Conservation (phyloP, 2,797 vertebrate genomes). For the Todus mexicanus region DNA sequence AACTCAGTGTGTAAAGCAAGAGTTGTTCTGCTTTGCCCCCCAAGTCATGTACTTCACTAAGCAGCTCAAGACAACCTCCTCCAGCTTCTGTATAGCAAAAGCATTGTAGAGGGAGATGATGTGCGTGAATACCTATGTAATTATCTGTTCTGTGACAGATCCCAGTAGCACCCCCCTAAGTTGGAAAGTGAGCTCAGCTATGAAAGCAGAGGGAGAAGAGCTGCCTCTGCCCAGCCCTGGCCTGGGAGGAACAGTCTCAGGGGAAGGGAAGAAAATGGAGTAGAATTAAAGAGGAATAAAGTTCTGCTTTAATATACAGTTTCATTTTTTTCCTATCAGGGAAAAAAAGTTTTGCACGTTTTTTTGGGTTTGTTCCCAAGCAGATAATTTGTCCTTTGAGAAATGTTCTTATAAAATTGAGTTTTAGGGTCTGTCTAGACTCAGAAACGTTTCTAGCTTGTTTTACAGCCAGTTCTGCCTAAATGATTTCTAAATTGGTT, state of each 20-base stretch:
- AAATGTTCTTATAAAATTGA: neutral
- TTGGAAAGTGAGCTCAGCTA: neutral
- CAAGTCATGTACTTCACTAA: neutral
- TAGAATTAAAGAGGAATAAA: neutral
- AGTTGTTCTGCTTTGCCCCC: neutral
- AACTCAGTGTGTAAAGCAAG: neutral
- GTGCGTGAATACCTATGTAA: neutral
- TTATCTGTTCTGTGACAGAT: neutral
- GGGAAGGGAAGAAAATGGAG: neutral
- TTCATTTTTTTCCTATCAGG: neutral
- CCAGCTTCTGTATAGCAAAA: neutral
- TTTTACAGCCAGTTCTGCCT: conserved; percentile 6
- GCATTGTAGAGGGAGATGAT: neutral
- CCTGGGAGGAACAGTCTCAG: neutral
- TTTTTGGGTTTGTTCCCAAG: rapidly evolving
- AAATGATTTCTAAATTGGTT: neutral
- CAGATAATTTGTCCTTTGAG: neutral
- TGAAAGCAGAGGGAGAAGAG: neutral
- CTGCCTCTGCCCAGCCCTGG: neutral
- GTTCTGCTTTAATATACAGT: neutral
- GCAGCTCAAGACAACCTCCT: neutral
- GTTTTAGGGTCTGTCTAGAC: neutral
- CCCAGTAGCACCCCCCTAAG: neutral
- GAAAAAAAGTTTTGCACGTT: neutral
- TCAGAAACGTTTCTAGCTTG: neutral